phyloP scores from a whole-genome alignment of 2,888 invertebrate species.

The Caenorhabditis sp. region DNA sequence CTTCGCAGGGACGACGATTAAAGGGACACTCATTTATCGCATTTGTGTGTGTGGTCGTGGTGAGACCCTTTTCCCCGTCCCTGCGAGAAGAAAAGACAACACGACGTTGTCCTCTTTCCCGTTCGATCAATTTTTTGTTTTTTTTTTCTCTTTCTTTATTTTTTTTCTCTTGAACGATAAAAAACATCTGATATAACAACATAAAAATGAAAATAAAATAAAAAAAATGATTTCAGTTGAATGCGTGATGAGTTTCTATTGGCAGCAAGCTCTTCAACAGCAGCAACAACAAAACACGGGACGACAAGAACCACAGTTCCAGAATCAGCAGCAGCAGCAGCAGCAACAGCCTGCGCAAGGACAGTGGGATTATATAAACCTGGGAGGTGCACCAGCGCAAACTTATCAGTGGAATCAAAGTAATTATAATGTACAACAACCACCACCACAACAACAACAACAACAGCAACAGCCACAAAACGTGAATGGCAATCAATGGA shows the following conservation, averaged over 20 bases:
- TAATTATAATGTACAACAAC: conserved; percentile 12
- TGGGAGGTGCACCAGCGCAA: conserved; percentile 36
- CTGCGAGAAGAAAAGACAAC: conserved; percentile 4
- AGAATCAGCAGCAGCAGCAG: conserved; percentile 13
- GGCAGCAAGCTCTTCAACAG: conserved; percentile 32
- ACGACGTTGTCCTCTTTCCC: conserved; percentile 3
- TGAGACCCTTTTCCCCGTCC: neutral
- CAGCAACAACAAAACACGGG: conserved; percentile 28
- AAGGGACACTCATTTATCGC: neutral
- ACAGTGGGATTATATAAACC: conserved; percentile 51
- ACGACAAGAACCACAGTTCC: conserved; percentile 5
- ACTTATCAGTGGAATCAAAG: conserved; percentile 41
- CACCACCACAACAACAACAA: conserved; percentile 4
- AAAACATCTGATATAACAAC: neutral
- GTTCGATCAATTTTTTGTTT: neutral
- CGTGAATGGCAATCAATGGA: neutral
- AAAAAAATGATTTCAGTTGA: conserved; percentile 17
- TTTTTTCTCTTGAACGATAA: too few relatives aligned
- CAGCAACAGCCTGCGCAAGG: too few relatives aligned
- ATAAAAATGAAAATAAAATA: too few relatives aligned
- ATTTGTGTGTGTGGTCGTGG: neutral
- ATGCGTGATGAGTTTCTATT: conserved; percentile 40
- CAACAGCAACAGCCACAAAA: conserved; percentile 9
- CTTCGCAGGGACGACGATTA: neutral
- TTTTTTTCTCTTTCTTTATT: neutral